Conservation (phyloP, 2,113 vertebrate genomes). For the Callaeas wilsoni region DNA sequence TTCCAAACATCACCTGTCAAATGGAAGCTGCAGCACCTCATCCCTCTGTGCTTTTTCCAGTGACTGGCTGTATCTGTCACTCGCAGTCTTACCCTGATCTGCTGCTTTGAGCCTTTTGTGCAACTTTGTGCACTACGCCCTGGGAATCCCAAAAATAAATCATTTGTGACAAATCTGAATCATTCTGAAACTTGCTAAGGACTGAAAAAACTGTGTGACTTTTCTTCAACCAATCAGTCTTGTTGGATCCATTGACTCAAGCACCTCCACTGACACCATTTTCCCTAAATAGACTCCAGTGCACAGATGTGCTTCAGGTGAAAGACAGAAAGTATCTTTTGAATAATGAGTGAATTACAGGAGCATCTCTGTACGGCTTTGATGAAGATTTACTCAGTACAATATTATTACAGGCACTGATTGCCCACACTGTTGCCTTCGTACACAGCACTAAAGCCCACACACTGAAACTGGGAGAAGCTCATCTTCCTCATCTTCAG, state of each 20-base stretch:
- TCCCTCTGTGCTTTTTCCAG: not conserved
- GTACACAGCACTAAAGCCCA: not conserved
- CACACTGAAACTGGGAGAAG: not conserved
- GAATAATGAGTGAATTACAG: not conserved
- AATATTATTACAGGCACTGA: not conserved
- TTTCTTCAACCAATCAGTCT: not conserved
- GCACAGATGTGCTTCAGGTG: not conserved
- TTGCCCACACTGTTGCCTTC: not conserved
- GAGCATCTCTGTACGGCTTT: not conserved
- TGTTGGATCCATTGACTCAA: not conserved
- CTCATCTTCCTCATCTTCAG: not conserved
- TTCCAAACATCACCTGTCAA: not conserved
- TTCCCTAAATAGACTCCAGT: not conserved
- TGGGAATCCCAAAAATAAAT: not conserved
- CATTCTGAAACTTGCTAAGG: not conserved
- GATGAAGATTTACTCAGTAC: not conserved
- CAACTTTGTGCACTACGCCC: not conserved
- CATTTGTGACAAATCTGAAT: not conserved
- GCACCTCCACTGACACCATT: not conserved
- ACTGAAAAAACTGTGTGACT: not conserved
- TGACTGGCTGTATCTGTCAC: not conserved
- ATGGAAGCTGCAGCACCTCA: not conserved
- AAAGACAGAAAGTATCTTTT: not conserved
- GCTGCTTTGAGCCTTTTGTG: not conserved
- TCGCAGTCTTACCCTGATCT: not conserved